Conservation (phyloP, 1,140 invertebrate genomes). For the Drosophila sulfurigaster region DNA sequence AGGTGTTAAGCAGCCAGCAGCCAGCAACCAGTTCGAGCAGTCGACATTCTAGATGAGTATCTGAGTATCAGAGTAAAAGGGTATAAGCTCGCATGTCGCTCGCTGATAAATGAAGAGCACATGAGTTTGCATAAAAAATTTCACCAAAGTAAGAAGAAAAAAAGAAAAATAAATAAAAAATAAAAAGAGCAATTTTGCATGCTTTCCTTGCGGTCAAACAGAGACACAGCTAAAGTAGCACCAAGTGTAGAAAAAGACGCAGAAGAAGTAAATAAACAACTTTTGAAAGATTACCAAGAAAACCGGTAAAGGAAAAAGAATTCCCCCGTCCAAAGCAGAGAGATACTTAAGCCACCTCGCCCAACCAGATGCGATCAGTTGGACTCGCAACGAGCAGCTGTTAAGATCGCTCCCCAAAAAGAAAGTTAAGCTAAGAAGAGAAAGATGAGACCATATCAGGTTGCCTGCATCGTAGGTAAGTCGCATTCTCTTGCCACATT, state of each 20-base stretch:
- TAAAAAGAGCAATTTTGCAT: slow-evolving; percentile 55
- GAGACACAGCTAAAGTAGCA: slow-evolving; percentile 12
- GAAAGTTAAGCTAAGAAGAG: not conserved
- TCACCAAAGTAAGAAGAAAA: slow-evolving; percentile 51
- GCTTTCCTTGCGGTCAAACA: slow-evolving; percentile 62
- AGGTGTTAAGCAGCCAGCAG: slow-evolving; percentile 58
- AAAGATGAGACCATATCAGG: slow-evolving; percentile 63
- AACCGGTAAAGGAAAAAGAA: slow-evolving; percentile 74
- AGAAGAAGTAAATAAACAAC: slow-evolving; percentile 32
- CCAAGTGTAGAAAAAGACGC: slow-evolving; percentile 30
- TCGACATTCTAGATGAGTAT: slow-evolving; percentile 68
- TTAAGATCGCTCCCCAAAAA: slow-evolving; percentile 38
- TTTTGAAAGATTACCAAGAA: slow-evolving; percentile 54
- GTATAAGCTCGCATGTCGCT: slow-evolving; percentile 27
- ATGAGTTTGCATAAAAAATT: slow-evolving; percentile 79
- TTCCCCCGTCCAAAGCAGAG: slow-evolving; percentile 43
- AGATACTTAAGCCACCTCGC: slow-evolving; percentile 64
- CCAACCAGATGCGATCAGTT: slow-evolving; percentile 70
- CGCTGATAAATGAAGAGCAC: slow-evolving; percentile 56
- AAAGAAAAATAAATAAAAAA: not conserved
- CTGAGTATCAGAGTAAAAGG: slow-evolving; percentile 25
- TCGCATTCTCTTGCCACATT: not conserved
- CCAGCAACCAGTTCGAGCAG: slow-evolving; percentile 63
- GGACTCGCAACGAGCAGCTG: slow-evolving; percentile 57
- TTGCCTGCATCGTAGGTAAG: slow-evolving; percentile 60